A percentile compares a stretch with the other conserved stretches of the same genome.
phyloP scores from a whole-genome alignment of 2,888 invertebrate genomes.

The Boloria selene region DNA sequence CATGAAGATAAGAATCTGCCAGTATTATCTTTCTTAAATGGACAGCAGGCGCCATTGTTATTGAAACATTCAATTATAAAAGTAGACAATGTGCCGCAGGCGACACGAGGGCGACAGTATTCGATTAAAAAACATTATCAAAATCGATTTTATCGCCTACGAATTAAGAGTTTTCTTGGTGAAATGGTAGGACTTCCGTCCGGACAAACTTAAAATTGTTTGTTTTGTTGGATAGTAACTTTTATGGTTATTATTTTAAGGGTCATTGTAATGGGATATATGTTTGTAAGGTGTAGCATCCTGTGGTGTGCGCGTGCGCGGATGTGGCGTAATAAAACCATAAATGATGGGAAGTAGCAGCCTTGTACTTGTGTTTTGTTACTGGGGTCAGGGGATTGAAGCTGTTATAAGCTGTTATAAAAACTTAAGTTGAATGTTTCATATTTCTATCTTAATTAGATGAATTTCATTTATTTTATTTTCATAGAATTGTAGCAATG shows the following conservation, averaged over 20 bases:
- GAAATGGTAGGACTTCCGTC: slow-evolving; percentile 29
- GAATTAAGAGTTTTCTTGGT: slow-evolving; percentile 31
- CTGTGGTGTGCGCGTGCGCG: slow-evolving; percentile 62
- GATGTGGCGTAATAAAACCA: slow-evolving; percentile 62
- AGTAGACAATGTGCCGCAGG: slow-evolving; percentile 45
- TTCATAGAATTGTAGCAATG: too few relatives aligned
- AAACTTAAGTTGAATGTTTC: too few relatives aligned
- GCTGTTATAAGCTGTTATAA: neutral
- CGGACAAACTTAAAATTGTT: slow-evolving; percentile 19
- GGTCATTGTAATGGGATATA: slow-evolving; percentile 7
- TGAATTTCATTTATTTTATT: too few relatives aligned
- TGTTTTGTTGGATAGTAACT: slow-evolving; percentile 36
- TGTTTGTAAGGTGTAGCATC: slow-evolving; percentile 53
- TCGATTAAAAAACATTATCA: slow-evolving; percentile 20
- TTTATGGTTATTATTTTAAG: slow-evolving; percentile 38
- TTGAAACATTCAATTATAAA: slow-evolving; percentile 42
- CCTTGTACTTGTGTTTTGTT: slow-evolving; percentile 36
- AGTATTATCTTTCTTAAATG: slow-evolving; percentile 34
- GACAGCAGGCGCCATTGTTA: slow-evolving; percentile 38
- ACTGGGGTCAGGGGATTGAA: slow-evolving; percentile 5
- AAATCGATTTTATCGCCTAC: slow-evolving; percentile 35
- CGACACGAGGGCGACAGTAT: slow-evolving; percentile 38
- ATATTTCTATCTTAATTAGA: neutral
- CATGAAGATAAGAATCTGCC: slow-evolving; percentile 12
- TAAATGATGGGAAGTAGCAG: slow-evolving; percentile 42